phyloP scores from a whole-genome alignment of 2,113 vertebrate genomes.

The Ancistrus triradiatus region DNA sequence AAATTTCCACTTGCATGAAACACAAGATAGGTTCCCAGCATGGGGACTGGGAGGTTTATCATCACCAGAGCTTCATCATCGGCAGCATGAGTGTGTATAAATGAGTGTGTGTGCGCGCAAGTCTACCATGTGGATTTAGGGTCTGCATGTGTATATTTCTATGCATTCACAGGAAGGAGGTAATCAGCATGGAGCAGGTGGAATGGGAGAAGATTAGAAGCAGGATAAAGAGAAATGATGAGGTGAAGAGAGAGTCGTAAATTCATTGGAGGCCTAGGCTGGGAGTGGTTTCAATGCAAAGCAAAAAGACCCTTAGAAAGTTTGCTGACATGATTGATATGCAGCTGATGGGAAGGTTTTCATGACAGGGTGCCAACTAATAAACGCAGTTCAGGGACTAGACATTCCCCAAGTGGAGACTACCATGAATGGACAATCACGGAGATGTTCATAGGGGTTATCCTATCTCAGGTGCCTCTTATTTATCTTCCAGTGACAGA shows the following conservation, averaged over 20 bases:
- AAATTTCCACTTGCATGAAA: conserved; percentile 63
- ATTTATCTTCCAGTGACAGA: conserved; percentile 47
- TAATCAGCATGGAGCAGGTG: conserved; percentile 10
- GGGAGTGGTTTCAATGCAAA: conserved; percentile 45
- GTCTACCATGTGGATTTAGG: conserved; percentile 24
- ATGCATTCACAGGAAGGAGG: not conserved
- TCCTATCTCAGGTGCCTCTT: conserved; percentile 62
- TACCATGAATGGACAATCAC: too few relatives aligned
- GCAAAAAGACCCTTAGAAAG: conserved; percentile 64
- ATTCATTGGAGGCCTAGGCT: conserved; percentile 51
- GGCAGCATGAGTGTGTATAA: conserved; percentile 55
- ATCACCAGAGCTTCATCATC: conserved; percentile 50
- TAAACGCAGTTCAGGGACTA: conserved; percentile 91
- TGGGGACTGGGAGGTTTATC: conserved; percentile 55
- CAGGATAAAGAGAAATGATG: conserved; percentile 38
- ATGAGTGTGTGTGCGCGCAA: conserved; percentile 44
- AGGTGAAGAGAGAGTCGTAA: conserved; percentile 56
- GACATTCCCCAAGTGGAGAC: conserved; percentile 42
- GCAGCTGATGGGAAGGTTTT: conserved; percentile 86
- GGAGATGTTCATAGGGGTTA: conserved; percentile 50
- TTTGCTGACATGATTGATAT: conserved; percentile 88
- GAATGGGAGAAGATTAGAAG: conserved; percentile 15
- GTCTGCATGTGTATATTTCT: conserved; percentile 7
- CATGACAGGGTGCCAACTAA: conserved; percentile 88
- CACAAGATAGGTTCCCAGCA: conserved; percentile 62